Percentiles rank a stretch among this genome's conserved stretches.
These are phyloP conservation scores for Setophaga coronata DNA, from an alignment of 2,113 vertebrate genomes.

Conservation along the genomic window DNA sequence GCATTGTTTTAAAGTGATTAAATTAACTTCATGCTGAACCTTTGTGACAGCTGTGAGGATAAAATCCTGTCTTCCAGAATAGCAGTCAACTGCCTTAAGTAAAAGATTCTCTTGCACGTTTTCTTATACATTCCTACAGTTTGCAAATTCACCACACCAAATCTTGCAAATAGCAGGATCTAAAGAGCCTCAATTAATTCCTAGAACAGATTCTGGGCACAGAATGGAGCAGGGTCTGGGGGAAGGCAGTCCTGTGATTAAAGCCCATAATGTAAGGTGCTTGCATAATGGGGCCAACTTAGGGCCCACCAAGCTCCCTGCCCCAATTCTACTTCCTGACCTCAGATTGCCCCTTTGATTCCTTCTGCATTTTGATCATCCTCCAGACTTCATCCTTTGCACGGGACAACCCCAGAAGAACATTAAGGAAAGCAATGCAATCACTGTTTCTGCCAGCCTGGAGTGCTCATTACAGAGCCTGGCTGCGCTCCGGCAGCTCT, in stretches of 20 bases:
- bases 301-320: background rate
- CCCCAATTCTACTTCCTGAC: background rate
- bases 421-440: background rate
- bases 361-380: background rate
- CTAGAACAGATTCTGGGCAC: background rate
- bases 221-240: background rate
- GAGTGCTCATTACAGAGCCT: background rate
- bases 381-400: background rate
- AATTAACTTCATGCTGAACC: background rate
- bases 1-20: background rate
- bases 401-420: background rate
- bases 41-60: background rate
- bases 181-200: background rate
- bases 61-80: background rate
- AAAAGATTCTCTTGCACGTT: background rate
- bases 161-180: background rate
- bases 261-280: background rate
- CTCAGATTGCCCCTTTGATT: background rate
- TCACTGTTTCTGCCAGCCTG: background rate
- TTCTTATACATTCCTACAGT: background rate
- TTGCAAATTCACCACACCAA: background rate
- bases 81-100: background rate
- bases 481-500: rapidly evolving
- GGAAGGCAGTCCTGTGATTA: background rate
- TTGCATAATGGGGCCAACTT: constrained; percentile 9